phyloP scores from a whole-genome alignment of 2,797 vertebrate species.

The Megalops cyprinoides region DNA sequence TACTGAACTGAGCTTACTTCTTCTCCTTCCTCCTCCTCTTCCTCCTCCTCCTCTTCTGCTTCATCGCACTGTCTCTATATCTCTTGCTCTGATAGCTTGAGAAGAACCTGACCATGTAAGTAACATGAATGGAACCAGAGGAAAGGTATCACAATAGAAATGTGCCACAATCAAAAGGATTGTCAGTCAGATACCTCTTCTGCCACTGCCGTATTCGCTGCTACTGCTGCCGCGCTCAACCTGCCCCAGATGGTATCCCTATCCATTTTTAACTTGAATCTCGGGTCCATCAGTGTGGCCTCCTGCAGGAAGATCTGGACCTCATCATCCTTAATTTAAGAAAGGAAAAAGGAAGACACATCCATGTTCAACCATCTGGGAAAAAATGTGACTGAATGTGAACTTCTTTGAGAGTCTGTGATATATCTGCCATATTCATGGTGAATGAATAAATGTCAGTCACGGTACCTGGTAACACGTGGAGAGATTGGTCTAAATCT shows the following conservation, averaged over 20 bases:
- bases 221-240: too few relatives aligned
- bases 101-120: too few relatives aligned
- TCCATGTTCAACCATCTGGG: neutral
- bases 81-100: neutral
- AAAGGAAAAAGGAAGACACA: neutral
- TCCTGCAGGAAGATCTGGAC: conserved; percentile 11
- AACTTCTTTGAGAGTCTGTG: conserved; percentile 27
- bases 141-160: neutral
- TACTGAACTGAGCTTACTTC: neutral
- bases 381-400: neutral
- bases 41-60: neutral
- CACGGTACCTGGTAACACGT: too few relatives aligned
- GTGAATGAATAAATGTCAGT: too few relatives aligned
- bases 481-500: too few relatives aligned
- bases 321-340: conserved; percentile 16
- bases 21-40: too few relatives aligned
- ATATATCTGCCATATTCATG: too few relatives aligned
- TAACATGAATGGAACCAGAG: neutral
- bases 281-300: neutral
- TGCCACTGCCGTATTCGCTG: too few relatives aligned
- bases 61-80: neutral
- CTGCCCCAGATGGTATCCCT: neutral
- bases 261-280: conserved; percentile 12
- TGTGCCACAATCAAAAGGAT: too few relatives aligned
- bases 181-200: too few relatives aligned